phyloP scores from a whole-genome alignment of 2,888 invertebrate species.

The Acanthopleura granulata region DNA sequence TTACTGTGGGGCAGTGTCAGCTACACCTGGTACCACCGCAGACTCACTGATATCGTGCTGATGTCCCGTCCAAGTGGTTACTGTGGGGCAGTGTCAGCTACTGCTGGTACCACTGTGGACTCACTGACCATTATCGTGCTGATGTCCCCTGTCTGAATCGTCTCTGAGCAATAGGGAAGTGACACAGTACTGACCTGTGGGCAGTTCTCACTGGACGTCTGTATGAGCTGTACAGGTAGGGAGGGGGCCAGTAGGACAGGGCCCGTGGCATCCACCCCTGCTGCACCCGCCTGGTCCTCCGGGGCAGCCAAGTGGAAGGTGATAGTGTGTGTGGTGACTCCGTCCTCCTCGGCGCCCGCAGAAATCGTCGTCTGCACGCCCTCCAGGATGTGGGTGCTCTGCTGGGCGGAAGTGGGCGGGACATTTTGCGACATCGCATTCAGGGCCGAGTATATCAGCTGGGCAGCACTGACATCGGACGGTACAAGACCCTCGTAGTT shows the following conservation, averaged over 20 bases:
- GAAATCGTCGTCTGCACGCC: constrained; percentile 38
- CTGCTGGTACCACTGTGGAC: too few relatives aligned
- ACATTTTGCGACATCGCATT: constrained; percentile 49
- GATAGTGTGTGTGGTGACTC: constrained; percentile 51
- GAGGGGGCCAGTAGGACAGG: neutral
- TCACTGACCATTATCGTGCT: too few relatives aligned
- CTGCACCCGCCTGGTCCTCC: neutral
- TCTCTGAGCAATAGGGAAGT: neutral
- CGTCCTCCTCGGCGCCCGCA: constrained; percentile 30
- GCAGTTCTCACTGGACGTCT: too few relatives aligned
- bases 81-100: too few relatives aligned
- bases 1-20: too few relatives aligned
- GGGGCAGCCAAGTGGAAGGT: constrained; percentile 49
- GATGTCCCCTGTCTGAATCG: too few relatives aligned
- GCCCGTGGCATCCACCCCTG: neutral
- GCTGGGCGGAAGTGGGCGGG: constrained; percentile 27
- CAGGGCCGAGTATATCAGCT: constrained; percentile 56
- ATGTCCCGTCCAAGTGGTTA: too few relatives aligned
- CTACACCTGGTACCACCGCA: too few relatives aligned
- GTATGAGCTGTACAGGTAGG: neutral
- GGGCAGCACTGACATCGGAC: constrained; percentile 47
- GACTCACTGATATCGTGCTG: too few relatives aligned
- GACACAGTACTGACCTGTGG: neutral
- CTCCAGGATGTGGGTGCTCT: constrained; percentile 33
- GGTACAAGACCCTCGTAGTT: constrained; percentile 44